Conservation (phyloP, 2,797 vertebrate species). For the Cyclopterus lumpus region DNA sequence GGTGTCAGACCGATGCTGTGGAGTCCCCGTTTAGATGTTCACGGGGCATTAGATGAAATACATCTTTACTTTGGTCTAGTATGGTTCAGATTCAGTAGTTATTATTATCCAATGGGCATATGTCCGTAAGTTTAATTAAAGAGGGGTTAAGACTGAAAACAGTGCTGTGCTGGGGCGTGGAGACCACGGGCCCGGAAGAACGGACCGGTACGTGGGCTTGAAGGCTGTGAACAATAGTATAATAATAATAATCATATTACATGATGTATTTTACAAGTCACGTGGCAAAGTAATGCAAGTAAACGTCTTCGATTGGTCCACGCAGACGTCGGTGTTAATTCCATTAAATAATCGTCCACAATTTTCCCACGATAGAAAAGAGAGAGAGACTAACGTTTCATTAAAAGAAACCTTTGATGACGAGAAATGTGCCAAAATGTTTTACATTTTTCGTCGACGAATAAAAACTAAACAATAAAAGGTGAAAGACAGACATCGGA, state of each 20-base stretch:
- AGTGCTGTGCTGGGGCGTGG: background rate
- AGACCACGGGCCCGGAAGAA: background rate
- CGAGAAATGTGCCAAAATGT: background rate
- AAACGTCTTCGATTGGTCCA: background rate
- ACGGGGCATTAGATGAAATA: constrained; percentile 1
- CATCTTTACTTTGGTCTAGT: background rate
- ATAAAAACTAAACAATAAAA: background rate
- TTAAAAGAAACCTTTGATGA: background rate
- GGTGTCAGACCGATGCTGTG: background rate
- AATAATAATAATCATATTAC: background rate
- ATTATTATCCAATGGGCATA: background rate
- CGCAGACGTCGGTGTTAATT: background rate
- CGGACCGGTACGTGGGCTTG: background rate
- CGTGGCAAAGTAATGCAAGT: background rate
- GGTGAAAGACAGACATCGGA: background rate
- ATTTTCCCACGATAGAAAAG: background rate
- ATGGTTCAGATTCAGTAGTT: background rate
- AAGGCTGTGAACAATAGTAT: background rate
- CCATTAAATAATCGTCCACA: no score
- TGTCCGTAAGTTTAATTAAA: background rate
- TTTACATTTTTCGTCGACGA: background rate
- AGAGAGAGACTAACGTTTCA: fast-evolving
- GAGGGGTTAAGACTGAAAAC: background rate
- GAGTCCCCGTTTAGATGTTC: background rate
- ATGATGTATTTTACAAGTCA: background rate